Evolutionary conservation across 2,113 vertebrate species (phyloP).

Genomic region (Vicugna pacos): DNA sequence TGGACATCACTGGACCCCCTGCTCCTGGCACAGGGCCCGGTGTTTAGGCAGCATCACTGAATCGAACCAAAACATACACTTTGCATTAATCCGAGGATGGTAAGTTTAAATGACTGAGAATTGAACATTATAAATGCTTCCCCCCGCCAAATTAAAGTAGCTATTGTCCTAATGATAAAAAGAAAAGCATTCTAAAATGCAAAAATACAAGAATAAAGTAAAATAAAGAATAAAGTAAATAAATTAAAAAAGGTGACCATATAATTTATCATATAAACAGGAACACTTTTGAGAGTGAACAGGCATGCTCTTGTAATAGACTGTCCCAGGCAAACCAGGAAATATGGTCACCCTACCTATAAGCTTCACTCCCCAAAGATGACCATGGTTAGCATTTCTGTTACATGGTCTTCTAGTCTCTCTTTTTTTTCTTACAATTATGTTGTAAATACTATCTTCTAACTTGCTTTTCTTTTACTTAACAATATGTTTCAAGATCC

Average conservation of each 20-base stretch:
- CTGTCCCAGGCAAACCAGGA: background rate
- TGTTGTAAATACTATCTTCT: background rate
- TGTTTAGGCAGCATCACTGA: background rate
- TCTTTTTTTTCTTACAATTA: background rate
- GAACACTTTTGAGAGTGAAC: background rate
- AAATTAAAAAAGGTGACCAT: background rate
- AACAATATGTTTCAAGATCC: background rate
- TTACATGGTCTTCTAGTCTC: background rate
- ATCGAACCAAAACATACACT: background rate
- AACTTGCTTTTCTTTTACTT: constrained; percentile 54
- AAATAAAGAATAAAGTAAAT: background rate
- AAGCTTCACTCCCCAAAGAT: background rate
- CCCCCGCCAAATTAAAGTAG: background rate
- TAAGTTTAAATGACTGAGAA: constrained; percentile 42
- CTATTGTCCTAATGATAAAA: constrained; percentile 5
- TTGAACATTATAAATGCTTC: constrained; percentile 1
- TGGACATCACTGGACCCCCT: accelerated
- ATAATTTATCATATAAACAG: constrained; percentile 17
- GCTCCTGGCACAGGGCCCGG: background rate
- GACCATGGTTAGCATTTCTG: background rate
- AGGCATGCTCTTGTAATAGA: background rate
- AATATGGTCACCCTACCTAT: background rate
- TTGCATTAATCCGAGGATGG: background rate
- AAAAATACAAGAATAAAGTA: constrained; percentile 14
- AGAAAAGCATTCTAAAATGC: background rate